Evolutionary conservation across 23 tunicate genomes (phyloP), one percentile per base, ranked within the genome.

Genomic region (Pegea sp.): DNA sequence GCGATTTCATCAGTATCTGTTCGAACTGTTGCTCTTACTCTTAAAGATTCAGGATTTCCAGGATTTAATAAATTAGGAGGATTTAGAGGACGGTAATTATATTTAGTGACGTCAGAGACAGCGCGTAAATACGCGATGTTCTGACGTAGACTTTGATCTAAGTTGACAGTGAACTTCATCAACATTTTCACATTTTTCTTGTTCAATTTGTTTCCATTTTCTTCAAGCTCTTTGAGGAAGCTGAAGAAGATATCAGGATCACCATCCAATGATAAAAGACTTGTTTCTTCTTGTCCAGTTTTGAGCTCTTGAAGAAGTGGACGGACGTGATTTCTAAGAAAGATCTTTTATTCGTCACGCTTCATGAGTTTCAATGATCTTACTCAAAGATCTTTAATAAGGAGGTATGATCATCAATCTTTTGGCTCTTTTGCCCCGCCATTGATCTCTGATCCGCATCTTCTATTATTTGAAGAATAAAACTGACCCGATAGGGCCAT

Each of bases 401-500:
- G 0, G 68, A 46, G 49, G 29, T 52, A 3, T 38, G 42, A 30
- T 76, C 75, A 3, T 31, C 31, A 33, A 76, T 68, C 22, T 18
- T 22, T 52, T 67, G 64, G 33, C 27, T 28, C 31, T 63, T 34
- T 38, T 58, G 44, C 33, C 76, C 71, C 26, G 64, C 52, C 8
- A 31, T 49, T 19, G 34, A 19, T 34, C 72, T 33, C 51, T 84
- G 76, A 25, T 66, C 76, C 16, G 73, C 66, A 32, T 79, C 93
- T 28, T 81, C 93, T 22, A 81, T 81, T n/a, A 81, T 67, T 66
- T 81, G 93, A 30, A 81, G 70, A 2, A 81, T 33, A 33, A 68
- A 81, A 34, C 93, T 81, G 46, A 69, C 62, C 5, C 93, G 29
- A 61, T 66, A 81, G 1, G 93, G 93, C 93, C 93, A 81, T 52